Base-by-base conservation (phyloP, 2,888 invertebrate genomes). In the Pandemis heparana region DNA sequence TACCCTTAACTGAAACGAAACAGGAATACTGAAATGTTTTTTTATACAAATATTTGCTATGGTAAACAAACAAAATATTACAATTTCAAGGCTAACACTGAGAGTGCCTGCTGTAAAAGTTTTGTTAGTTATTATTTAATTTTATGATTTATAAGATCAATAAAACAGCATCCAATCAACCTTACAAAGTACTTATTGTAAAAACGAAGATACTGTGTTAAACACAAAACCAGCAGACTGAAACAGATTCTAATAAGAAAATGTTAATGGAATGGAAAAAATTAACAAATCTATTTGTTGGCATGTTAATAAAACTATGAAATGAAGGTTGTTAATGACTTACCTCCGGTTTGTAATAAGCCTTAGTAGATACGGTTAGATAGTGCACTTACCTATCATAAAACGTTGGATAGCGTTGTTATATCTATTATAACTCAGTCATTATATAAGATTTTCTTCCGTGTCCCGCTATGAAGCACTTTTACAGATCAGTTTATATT, bases 381-480 rank as follows among this genome's bases (percentile, higher is more conserved):
- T 75, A 71, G 60, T 71, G 63, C 53, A 89, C 89, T 87, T 80
- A 89, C 89, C 85, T 86, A 85, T 80, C 85, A 86, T 85, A 85
- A 80, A 88, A 83, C 79, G 81, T 77, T 76, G 80, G 64, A 60
- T 39, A 60, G 65, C 69, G 69, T 61, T 23, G 65, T 41, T 74
- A 64, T 51, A 32, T n/a, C 53, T 74, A 70, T 65, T 74, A 74
- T 53, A 74, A 53, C 43, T 61, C 60, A 18, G 51, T 23, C 80
- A 81, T 79, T 79, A 80, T 77, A 71, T 80, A 79, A 79, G 78
- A 75, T 73, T 74, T 69, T 73, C 41, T 43, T 41, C 18, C 10
- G 23, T 43, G 64, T 60, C 51, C 51, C 60, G 48, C 63, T 18
- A 59, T 51, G 1, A 38, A 59, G 48, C 69, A 73, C 63, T 69